Conservation (phyloP, 2,888 invertebrate species). For the Lordiphosa fenestrarum region DNA sequence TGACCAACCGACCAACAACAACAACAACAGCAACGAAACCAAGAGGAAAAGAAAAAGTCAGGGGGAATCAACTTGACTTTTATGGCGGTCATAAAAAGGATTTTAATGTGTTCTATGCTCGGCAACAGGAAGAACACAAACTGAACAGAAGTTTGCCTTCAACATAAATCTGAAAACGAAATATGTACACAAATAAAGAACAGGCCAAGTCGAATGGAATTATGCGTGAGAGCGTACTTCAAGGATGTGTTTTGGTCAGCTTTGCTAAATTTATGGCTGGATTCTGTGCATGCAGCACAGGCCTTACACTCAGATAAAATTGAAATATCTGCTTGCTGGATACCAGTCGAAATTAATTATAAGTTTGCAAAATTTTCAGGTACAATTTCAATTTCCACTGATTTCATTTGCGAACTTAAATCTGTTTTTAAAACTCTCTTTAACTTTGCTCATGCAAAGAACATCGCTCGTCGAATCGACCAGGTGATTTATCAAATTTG, state of each 20-base stretch:
- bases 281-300: slow-evolving; percentile 1
- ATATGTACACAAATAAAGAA: slow-evolving; percentile 1
- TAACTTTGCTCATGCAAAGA: too few relatives aligned
- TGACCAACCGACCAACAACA: slow-evolving; percentile 10
- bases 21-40: background rate
- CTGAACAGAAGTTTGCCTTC: slow-evolving; percentile 27
- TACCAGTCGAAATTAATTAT: too few relatives aligned
- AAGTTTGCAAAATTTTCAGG: too few relatives aligned
- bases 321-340: too few relatives aligned
- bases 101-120: slow-evolving; percentile 67
- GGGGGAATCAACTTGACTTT: slow-evolving; percentile 59
- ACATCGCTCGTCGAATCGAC: too few relatives aligned
- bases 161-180: slow-evolving; percentile 51
- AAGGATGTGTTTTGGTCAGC: slow-evolving; percentile 23
- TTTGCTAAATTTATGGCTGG: slow-evolving; percentile 32
- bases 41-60: slow-evolving; percentile 6
- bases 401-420: too few relatives aligned
- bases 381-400: too few relatives aligned
- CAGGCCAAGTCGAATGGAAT: slow-evolving; percentile 38
- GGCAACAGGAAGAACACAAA: slow-evolving; percentile 33
- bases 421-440: too few relatives aligned
- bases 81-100: slow-evolving; percentile 61
- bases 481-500: too few relatives aligned
- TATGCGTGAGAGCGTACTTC: slow-evolving; percentile 45
- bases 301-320: too few relatives aligned